Conservation (phyloP, 2,113 vertebrate genomes). For the Eira barbara region DNA sequence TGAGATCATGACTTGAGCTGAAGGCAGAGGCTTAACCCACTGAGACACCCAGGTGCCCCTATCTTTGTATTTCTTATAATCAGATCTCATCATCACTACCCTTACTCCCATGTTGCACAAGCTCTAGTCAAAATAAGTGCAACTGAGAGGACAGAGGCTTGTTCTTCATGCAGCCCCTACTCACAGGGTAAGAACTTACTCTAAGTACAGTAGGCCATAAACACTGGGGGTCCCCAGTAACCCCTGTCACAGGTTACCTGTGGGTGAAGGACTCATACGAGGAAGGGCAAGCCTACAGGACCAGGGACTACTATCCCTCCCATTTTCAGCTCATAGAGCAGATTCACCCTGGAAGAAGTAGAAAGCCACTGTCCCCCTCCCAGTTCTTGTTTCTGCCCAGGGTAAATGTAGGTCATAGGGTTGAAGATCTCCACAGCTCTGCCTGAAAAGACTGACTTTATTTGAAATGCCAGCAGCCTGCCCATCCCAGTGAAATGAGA, state of each 20-base stretch:
- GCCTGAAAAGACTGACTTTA: not conserved
- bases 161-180: not conserved
- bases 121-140: not conserved
- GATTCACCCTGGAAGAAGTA: not conserved
- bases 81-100: not conserved
- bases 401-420: not conserved
- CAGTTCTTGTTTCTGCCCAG: not conserved
- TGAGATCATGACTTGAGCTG: no score
- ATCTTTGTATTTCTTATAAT: not conserved
- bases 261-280: not conserved
- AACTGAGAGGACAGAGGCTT: not conserved
- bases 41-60: no score
- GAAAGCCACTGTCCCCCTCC: not conserved
- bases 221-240: not conserved
- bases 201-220: not conserved
- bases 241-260: no score
- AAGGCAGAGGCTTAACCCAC: no score
- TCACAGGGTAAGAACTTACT: not conserved
- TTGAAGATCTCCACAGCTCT: not conserved
- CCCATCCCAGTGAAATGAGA: not conserved
- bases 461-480: not conserved
- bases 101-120: not conserved
- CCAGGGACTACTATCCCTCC: fast-evolving
- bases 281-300: no score
- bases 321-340: not conserved